Conservation (phyloP, 2,888 invertebrate genomes). For the Bursaphelenchus okinawaensis region DNA sequence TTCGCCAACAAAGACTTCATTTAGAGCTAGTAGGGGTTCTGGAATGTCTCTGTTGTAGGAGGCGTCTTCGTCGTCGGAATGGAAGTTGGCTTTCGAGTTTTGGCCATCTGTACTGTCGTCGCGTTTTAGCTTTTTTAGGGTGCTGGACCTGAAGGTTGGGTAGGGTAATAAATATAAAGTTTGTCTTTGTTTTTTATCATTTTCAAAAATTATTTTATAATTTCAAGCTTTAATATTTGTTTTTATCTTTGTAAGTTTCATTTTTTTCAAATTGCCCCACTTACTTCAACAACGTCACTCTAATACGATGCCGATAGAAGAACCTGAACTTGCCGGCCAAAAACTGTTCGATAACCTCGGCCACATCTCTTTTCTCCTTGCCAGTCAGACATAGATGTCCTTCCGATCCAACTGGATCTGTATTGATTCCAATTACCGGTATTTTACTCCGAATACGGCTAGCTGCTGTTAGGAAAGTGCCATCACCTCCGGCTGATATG, state of each 20-base stretch:
- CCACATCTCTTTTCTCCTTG: constrained; percentile 38
- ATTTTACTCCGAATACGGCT: constrained; percentile 34
- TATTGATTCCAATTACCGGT: constrained; percentile 56
- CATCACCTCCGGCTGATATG: constrained; percentile 56
- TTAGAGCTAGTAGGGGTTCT: constrained; percentile 79
- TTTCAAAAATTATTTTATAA: too few relatives aligned
- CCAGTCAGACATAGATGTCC: constrained; percentile 53
- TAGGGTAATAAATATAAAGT: too few relatives aligned
- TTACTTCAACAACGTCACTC: constrained; percentile 70
- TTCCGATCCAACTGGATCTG: constrained; percentile 53
- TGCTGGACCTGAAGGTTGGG: not conserved
- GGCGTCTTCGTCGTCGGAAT: constrained; percentile 27
- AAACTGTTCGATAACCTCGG: constrained; percentile 62
- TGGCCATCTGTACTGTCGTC: constrained; percentile 3
- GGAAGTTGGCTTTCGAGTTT: constrained; percentile 1
- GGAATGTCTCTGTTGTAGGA: not conserved
- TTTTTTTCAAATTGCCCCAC: too few relatives aligned
- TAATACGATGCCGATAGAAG: constrained; percentile 73
- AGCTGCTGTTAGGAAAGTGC: constrained; percentile 54
- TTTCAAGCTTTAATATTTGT: too few relatives aligned
- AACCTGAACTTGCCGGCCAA: constrained; percentile 65
- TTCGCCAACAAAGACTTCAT: constrained; percentile 96
- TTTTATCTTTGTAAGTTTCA: too few relatives aligned
- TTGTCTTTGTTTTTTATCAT: too few relatives aligned
- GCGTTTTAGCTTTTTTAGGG: not conserved